Conservation (phyloP, 37 sponge, comb jelly and placozoan genomes). For the Dysidea cf. avara region DNA sequence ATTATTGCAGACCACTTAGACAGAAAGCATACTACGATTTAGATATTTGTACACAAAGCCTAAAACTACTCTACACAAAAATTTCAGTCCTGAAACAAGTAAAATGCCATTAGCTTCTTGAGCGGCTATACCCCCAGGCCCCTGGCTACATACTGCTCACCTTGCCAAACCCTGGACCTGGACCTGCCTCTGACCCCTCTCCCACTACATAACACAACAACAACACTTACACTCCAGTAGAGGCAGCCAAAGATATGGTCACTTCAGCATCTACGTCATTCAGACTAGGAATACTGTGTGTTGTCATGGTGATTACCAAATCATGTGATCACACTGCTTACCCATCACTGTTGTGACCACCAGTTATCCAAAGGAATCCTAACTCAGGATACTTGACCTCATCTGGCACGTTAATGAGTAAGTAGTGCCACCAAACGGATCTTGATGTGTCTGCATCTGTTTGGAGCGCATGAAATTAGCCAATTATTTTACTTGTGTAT, state of each 20-base stretch:
- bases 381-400: conserved; percentile 50
- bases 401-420: conserved; percentile 81
- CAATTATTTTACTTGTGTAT: not conserved
- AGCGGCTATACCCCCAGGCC: too few species aligned
- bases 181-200: too few species aligned
- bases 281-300: conserved; percentile 28
- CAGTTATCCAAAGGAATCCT: conserved; percentile 83
- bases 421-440: conserved; percentile 87
- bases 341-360: conserved; percentile 69
- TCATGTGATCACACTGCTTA: conserved; percentile 11
- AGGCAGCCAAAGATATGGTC: conserved; percentile 19
- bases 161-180: too few species aligned
- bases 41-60: too few species aligned
- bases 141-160: too few species aligned
- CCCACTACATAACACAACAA: not conserved
- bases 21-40: too few species aligned
- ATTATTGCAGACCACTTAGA: too few species aligned
- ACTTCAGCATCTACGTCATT: conserved; percentile 31
- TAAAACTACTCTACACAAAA: too few species aligned
- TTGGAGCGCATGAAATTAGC: not conserved
- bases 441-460: conserved; percentile 52
- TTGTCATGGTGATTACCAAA: not conserved
- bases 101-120: too few species aligned
- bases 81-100: too few species aligned
- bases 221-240: conserved; percentile 56